A percentile compares a stretch with the other conserved stretches of the same genome.
phyloP scores from a whole-genome alignment of 2,797 vertebrate species.

The Potorous gilbertii region DNA sequence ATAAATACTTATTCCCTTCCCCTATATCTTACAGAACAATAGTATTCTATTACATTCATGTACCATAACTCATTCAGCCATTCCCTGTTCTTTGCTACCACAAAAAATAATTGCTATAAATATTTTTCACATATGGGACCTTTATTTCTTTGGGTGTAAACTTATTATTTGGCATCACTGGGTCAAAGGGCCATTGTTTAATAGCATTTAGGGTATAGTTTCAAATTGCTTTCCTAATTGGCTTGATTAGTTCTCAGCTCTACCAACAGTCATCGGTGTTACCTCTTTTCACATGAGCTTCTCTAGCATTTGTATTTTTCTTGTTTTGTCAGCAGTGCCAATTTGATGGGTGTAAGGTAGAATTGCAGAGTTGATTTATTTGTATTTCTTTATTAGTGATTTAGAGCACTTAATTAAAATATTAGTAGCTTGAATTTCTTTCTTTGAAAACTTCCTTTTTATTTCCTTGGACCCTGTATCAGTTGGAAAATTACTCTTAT shows the following conservation, averaged over 20 bases:
- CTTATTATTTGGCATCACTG: not conserved
- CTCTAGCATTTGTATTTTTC: not conserved
- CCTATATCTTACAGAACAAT: not conserved
- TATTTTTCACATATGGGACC: not conserved
- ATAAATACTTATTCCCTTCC: not conserved
- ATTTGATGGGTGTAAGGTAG: not conserved
- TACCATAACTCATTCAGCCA: not conserved
- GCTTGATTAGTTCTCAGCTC: not conserved
- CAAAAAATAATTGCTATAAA: not conserved
- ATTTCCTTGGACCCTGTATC: not conserved
- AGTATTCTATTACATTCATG: not conserved
- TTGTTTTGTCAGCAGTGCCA: not conserved
- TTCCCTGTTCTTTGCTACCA: not conserved
- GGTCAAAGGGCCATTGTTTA: not conserved
- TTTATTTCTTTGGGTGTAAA: not conserved
- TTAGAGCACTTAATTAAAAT: not conserved
- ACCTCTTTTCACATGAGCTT: not conserved
- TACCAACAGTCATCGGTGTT: not conserved
- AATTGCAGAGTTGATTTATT: not conserved
- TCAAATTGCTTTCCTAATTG: not conserved
- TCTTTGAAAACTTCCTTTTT: not conserved
- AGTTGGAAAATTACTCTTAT: not conserved
- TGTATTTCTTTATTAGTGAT: not conserved
- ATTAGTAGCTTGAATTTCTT: not conserved
- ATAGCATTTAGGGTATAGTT: not conserved